These are phyloP conservation scores for Capitella teleta DNA, from an alignment of 1,140 invertebrate species.

Conservation along the genomic window DNA sequence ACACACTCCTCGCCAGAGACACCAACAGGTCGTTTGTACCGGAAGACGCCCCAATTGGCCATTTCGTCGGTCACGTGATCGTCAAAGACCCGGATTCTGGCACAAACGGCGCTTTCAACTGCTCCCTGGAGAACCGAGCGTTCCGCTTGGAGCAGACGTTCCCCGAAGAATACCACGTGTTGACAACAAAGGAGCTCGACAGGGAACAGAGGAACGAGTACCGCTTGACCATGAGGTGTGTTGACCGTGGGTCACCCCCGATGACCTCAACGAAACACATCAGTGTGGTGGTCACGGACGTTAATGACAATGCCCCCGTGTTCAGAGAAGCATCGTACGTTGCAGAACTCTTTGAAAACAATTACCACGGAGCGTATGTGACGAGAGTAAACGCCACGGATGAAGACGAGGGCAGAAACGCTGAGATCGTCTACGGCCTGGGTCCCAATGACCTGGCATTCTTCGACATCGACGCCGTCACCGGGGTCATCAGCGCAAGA, in stretches of 20 bases:
- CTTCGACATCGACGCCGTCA: no score
- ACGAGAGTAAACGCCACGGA: conserved; percentile 55
- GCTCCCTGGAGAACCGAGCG: neutral
- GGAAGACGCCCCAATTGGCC: conserved; percentile 78
- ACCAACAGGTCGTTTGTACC: conserved; percentile 71
- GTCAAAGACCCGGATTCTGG: conserved; percentile 81
- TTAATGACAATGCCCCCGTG: conserved; percentile 20
- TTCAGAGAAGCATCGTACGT: conserved; percentile 18
- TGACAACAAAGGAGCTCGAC: neutral
- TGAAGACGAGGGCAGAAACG: conserved; percentile 85
- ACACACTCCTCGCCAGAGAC: conserved; percentile 42
- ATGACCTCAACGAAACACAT: neutral
- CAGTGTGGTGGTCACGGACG: conserved; percentile 6
- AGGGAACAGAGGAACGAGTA: neutral
- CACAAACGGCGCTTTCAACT: conserved; percentile 58
- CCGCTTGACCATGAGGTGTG: neutral
- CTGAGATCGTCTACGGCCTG: no score
- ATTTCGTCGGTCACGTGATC: conserved; percentile 78
- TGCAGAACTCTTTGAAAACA: neutral
- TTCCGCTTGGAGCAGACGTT: neutral
- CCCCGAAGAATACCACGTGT: neutral
- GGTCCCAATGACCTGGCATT: no score
- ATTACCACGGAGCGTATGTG: neutral
- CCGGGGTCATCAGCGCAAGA: no score
- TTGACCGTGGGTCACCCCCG: neutral